phyloP scores from a whole-genome alignment of 2,113 vertebrate genomes.

The Crotalus horridus region DNA sequence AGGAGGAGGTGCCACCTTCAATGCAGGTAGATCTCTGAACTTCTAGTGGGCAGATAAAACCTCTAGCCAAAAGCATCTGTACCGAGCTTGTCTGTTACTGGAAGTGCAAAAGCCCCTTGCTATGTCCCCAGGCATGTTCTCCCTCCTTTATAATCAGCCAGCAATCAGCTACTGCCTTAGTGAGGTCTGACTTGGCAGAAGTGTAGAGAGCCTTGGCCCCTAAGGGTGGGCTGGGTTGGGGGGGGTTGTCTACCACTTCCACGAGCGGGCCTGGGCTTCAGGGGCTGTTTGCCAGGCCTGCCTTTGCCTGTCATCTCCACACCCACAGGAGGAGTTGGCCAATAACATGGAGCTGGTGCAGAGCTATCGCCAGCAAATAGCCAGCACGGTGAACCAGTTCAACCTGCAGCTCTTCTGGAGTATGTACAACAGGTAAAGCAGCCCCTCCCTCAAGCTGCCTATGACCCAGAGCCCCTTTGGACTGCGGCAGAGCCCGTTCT shows the following conservation, averaged over 20 bases:
- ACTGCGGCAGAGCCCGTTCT: not conserved
- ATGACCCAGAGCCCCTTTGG: not conserved
- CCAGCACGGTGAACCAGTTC: conserved; percentile 89
- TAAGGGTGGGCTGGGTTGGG: not conserved
- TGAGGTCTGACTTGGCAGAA: not conserved
- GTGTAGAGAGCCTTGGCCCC: not conserved
- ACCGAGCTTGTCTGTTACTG: not conserved
- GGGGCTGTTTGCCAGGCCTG: not conserved
- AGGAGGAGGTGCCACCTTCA: not conserved
- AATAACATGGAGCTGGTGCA: conserved; percentile 94
- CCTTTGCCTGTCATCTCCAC: not conserved
- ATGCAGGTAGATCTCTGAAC: not conserved
- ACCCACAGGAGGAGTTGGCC: conserved; percentile 88
- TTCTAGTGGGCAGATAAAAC: not conserved
- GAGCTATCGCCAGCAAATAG: conserved; percentile 93
- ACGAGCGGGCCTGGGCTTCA: not conserved
- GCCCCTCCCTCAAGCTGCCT: not conserved
- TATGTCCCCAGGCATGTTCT: not conserved
- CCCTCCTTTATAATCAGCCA: not conserved
- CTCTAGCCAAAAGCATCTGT: not conserved
- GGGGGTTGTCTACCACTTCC: not conserved
- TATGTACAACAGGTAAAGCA: conserved; percentile 91
- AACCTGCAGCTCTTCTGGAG: conserved; percentile 99
- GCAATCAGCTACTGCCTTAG: not conserved
- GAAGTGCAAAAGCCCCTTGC: not conserved